Base-by-base conservation (phyloP, 2,797 vertebrate species). In the Danio jaintianensis region DNA sequence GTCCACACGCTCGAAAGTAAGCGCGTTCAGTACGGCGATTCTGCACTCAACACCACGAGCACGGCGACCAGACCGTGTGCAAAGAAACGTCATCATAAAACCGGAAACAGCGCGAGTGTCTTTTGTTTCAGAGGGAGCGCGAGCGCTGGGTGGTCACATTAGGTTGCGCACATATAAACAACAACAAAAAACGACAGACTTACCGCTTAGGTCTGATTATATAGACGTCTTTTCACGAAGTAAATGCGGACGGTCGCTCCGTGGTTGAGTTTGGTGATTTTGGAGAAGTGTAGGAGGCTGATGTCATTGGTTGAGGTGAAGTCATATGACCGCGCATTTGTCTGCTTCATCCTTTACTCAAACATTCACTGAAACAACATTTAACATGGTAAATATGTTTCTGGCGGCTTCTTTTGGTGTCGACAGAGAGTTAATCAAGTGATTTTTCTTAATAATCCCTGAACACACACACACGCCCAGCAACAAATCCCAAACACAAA, bases 1-100 rank as follows among this genome's bases (percentile, higher is more conserved):
- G 42, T 38, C 47, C 18, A 18, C 42, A 7, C 53, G 15, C 58
- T 62, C 43, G 36, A 81, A 70, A 15, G 8, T 78, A 56, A 75
- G 69, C 81, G 56, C 74, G 69, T 58, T 75, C 55, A 58, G 9
- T 12, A 61, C 38, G 4, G 45, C 18, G n/a, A 55, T 43, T 53
- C 40, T 83, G 82, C 82, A 61, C 73, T 43, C 82, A 59, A 75
- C 78, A 76, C 82, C 40, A 58, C 48, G 4, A 43, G 38, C 66
- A 10, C 62, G 38, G 62, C 53, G 2, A 43, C 58, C 42, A 7
- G 15, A 48, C 67, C 82, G 78, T 83, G 78, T 73, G 82, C 82
- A 83, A 85, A 81, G 5, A 43, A 15, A 72, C 84, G 79, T 81
- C 82, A 81, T 38, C 38, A 6, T 2, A 48, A 47, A 15, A 73